These are phyloP conservation scores for Rhineura floridana DNA, from an alignment of 2,113 vertebrate species.

Conservation along the genomic window DNA sequence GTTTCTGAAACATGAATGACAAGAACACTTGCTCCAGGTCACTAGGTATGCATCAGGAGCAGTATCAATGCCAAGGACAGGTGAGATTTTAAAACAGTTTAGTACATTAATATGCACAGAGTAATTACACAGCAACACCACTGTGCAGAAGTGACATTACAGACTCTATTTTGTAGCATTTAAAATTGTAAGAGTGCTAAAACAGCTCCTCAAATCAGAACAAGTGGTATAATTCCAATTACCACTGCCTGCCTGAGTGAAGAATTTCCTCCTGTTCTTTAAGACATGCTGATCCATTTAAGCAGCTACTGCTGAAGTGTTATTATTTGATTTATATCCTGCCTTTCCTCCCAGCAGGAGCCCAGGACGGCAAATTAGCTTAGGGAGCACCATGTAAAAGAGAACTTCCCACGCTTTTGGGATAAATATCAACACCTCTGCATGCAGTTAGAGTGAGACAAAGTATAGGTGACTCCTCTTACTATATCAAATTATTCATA, in stretches of 20 bases:
- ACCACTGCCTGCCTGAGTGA: background rate
- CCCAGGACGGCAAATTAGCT: no score
- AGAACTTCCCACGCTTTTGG: no score
- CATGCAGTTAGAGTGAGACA: no score
- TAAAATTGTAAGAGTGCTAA: background rate
- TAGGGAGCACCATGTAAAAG: no score
- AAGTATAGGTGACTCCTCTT: background rate
- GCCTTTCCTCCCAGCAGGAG: no score
- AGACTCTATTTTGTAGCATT: background rate
- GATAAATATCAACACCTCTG: no score
- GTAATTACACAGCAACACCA: background rate
- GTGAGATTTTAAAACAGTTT: background rate
- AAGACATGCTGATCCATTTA: background rate
- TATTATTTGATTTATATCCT: no score
- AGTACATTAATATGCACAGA: background rate
- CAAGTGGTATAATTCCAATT: background rate
- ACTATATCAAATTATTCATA: background rate
- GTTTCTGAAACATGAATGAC: constrained; percentile 77
- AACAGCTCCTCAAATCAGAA: background rate
- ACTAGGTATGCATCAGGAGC: no score
- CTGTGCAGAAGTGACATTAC: background rate
- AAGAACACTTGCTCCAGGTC: background rate
- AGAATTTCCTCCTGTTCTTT: background rate
- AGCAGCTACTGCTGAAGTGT: no score
- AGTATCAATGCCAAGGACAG: background rate